These are phyloP conservation scores for Diplazon laetatorius DNA, from an alignment of 2,888 invertebrate genomes.

Conservation along the genomic window DNA sequence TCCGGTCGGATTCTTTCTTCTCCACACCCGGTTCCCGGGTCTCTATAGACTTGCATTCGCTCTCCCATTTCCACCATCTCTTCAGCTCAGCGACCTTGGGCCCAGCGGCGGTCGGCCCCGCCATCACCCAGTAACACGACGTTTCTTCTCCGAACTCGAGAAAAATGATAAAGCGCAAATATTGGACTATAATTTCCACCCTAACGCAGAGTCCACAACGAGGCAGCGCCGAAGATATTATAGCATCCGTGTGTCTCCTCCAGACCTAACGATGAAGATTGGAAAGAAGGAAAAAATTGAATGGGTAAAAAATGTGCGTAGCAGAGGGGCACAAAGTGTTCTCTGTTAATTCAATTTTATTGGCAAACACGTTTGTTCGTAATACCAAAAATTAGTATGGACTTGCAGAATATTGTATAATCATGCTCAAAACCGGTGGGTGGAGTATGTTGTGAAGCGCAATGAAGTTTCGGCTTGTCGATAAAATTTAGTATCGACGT, in stretches of 20 bases:
- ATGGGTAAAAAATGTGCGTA: conserved; percentile 14
- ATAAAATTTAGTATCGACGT: not conserved
- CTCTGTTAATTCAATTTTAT: conserved; percentile 46
- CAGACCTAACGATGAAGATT: conserved; percentile 15
- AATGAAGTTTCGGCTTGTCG: not conserved
- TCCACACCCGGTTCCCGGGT: not conserved
- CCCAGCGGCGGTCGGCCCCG: not conserved
- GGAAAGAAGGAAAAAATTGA: not conserved
- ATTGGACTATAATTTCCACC: conserved; percentile 58
- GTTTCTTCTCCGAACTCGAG: conserved; percentile 8
- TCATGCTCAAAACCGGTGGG: not conserved
- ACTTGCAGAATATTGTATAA: not conserved
- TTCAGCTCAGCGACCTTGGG: conserved; percentile 9
- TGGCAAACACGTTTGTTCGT: conserved; percentile 31
- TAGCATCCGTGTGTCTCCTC: conserved; percentile 18
- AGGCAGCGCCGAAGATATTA: conserved; percentile 35
- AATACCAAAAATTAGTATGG: conserved; percentile 20
- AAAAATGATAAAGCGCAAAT: conserved; percentile 55
- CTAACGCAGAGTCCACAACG: conserved; percentile 32
- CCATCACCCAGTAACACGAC: not conserved
- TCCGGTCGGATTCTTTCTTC: conserved; percentile 9
- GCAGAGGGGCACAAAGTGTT: conserved; percentile 15
- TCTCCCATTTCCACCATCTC: conserved; percentile 31
- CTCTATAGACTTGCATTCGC: conserved; percentile 31
- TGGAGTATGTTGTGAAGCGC: not conserved